Conservation (phyloP, 2,888 invertebrate genomes). For the Tiphia femorata region DNA sequence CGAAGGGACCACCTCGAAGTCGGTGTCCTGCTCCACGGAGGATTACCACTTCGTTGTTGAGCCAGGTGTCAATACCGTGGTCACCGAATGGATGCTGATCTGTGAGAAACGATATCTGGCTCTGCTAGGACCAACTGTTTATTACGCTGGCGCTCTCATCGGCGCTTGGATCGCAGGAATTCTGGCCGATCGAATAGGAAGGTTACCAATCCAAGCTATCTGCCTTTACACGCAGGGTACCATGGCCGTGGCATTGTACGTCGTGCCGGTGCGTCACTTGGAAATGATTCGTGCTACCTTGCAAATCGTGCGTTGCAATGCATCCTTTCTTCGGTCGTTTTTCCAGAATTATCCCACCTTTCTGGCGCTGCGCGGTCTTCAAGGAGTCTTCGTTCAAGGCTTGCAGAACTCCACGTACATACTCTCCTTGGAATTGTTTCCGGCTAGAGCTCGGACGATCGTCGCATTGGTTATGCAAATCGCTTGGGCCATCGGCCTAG, state of each 20-base stretch:
- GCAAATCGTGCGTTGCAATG: not conserved
- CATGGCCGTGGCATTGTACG: slow-evolving; percentile 59
- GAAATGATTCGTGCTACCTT: not conserved
- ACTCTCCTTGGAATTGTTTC: slow-evolving; percentile 70
- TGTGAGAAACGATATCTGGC: slow-evolving; percentile 63
- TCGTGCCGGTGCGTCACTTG: slow-evolving; percentile 55
- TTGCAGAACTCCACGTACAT: slow-evolving; percentile 70
- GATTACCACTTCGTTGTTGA: slow-evolving; percentile 51
- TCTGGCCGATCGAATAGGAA: slow-evolving; percentile 67
- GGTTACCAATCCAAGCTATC: slow-evolving; percentile 65
- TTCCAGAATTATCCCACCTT: slow-evolving; percentile 62
- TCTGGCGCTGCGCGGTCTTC: slow-evolving; percentile 64
- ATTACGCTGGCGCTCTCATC: slow-evolving; percentile 66
- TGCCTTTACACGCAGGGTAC: slow-evolving; percentile 67
- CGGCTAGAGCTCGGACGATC: slow-evolving; percentile 67
- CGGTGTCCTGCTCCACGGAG: slow-evolving; percentile 40
- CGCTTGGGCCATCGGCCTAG: slow-evolving; percentile 69
- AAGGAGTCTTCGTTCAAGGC: slow-evolving; percentile 70
- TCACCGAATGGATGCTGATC: slow-evolving; percentile 67
- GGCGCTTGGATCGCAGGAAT: slow-evolving; percentile 68
- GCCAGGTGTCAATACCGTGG: slow-evolving; percentile 53
- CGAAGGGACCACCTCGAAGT: too few relatives aligned
- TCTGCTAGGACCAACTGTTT: slow-evolving; percentile 61
- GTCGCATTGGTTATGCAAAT: slow-evolving; percentile 70
- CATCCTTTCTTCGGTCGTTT: too few relatives aligned